Evolutionary conservation across 2,797 vertebrate genomes (phyloP).

Genomic region (Bradypodion ventrale): DNA sequence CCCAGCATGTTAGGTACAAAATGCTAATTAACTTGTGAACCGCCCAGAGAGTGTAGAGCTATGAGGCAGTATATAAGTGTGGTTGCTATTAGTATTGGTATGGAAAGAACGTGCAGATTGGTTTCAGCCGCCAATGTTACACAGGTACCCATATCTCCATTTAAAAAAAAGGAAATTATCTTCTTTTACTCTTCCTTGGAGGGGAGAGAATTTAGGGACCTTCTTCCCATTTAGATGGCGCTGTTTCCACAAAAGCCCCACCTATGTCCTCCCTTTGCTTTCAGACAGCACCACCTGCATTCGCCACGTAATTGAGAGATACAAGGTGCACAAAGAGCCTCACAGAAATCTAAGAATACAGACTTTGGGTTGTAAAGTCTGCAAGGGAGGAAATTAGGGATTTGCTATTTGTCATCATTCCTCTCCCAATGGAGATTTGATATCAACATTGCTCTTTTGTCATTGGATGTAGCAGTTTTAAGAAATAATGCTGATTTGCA

Average conservation of each 20-base stretch:
- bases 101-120: background rate
- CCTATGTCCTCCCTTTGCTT: background rate
- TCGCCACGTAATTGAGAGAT: background rate
- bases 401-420: slow-evolving; percentile 37
- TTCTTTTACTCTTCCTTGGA: background rate
- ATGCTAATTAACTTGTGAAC: too few relatives aligned
- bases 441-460: too few relatives aligned
- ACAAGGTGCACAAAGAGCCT: background rate
- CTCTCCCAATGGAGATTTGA: too few relatives aligned
- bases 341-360: background rate
- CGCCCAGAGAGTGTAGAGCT: too few relatives aligned
- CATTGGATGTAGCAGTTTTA: too few relatives aligned
- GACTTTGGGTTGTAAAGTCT: too few relatives aligned
- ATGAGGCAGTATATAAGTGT: too few relatives aligned
- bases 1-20: too few relatives aligned
- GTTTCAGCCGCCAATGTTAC: background rate
- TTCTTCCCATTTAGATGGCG: background rate
- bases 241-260: background rate
- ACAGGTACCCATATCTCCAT: background rate
- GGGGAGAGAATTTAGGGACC: background rate
- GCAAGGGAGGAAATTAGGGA: slow-evolving; percentile 27
- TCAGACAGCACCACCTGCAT: background rate
- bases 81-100: too few relatives aligned
- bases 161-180: background rate
- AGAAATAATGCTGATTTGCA: too few relatives aligned